phyloP scores from a whole-genome alignment of 2,888 invertebrate species.

The Andrena bucephala region DNA sequence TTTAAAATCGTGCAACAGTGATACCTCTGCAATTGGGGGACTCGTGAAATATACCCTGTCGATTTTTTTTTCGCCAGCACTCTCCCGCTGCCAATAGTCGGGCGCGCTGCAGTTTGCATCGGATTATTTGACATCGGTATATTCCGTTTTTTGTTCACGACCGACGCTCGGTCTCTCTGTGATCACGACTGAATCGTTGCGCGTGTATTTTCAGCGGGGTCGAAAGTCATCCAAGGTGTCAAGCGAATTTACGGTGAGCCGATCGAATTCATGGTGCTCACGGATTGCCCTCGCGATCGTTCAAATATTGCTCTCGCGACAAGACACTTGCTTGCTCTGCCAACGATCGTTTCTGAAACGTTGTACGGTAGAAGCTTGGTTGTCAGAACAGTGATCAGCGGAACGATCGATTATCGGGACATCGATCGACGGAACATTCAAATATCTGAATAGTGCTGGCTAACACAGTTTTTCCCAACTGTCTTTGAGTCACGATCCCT shows the following conservation, averaged over 20 bases:
- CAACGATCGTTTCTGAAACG: background rate
- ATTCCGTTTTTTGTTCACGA: constrained; percentile 19
- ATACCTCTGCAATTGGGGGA: constrained; percentile 24
- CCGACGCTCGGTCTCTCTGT: constrained; percentile 8
- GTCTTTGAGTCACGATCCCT: no score
- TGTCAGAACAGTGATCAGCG: no score
- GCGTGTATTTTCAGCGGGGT: constrained; percentile 26
- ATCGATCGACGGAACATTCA: no score
- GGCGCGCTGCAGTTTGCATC: constrained; percentile 14
- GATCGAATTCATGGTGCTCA: constrained; percentile 24
- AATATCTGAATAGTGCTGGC: no score
- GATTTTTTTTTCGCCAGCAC: background rate
- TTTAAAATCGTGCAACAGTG: constrained; percentile 39
- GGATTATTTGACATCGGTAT: constrained; percentile 32
- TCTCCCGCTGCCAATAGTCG: background rate
- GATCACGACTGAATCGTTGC: constrained; percentile 19
- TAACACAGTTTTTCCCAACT: no score
- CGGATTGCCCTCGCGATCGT: background rate
- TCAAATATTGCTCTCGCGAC: background rate
- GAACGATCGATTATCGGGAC: no score
- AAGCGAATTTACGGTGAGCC: constrained; percentile 16
- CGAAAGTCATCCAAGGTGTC: constrained; percentile 10
- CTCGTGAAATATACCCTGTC: constrained; percentile 35
- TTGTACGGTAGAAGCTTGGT: no score
- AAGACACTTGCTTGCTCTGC: background rate